Base-by-base conservation (phyloP, 2,113 vertebrate species). In the Oophaga pumilio region DNA sequence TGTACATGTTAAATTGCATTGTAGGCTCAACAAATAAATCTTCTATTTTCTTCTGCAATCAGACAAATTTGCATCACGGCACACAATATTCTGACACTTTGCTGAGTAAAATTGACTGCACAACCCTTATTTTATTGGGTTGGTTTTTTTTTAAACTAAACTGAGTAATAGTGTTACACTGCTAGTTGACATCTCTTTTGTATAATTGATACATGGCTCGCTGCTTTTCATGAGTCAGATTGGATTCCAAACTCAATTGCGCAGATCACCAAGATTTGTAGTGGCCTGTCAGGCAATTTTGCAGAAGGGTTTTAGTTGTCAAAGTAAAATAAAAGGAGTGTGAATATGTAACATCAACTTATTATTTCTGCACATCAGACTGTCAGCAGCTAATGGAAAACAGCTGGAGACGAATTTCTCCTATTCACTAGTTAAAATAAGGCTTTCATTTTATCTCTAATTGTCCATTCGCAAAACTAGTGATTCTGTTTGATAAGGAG, bases 161-260 rank as follows among this genome's bases (percentile, higher is more conserved):
- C 57, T 43, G n/a, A 83, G 87, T 84, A 88, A 82, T 88, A 88
- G 59, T 56, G 57, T 87, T 64, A 82, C 76, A 71, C 26, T 49
- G 66, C n/a, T 82, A 83, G 57, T 77, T 88, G 87, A 88, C 87
- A 88, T 82, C 43, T 83, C 71, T 76, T 82, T 87, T 83, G 80
- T 88, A 88, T 88, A 88, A 88, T 88, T 88, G 87, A 83, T 83
- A 84, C 80, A 88, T 77, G 71, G 87, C 74, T 76, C 24, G 11
- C 87, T 84, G 80, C 49, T 11, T 60, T 83, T 84, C 81, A 84
- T 84, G 59, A 88, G 80, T 83, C 80, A 83, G 71, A 88, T 83
- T 88, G 80, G 80, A 83, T 76, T 88, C 87, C 60, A 88, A 88
- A 88, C 71, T 77, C 57, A 84, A 84, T 88, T 88, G 80, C n/a